These are phyloP conservation scores for Pteronotus mesoamericanus DNA, from an alignment of 2,797 vertebrate species.

Conservation along the genomic window DNA sequence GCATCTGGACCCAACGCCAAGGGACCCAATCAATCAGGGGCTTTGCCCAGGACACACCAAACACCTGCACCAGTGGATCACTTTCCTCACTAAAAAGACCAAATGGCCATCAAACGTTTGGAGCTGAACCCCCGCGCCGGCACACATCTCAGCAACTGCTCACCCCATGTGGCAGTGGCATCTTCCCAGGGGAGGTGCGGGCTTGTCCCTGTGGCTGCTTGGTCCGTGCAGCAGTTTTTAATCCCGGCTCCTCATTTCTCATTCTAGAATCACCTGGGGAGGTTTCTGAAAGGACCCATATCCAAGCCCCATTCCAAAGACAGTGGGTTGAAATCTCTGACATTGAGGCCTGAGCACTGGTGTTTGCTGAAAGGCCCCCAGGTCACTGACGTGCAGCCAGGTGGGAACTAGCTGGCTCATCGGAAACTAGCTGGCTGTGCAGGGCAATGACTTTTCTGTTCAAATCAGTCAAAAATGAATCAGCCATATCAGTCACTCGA, in stretches of 20 bases:
- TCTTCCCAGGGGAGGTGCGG: too few relatives aligned
- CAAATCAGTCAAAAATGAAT: neutral
- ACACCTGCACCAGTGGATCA: neutral
- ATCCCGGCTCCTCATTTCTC: neutral
- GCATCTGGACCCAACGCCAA: neutral
- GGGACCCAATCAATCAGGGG: neutral
- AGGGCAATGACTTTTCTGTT: neutral
- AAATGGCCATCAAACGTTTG: neutral
- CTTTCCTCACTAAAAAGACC: neutral
- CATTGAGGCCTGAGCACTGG: neutral
- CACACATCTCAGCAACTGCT: neutral
- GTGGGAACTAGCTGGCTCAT: neutral
- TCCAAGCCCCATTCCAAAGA: neutral
- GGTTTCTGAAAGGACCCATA: neutral
- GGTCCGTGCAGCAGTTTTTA: neutral
- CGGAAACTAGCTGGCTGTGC: too few relatives aligned
- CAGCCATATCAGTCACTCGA: neutral
- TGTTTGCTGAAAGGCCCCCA: fast-evolving
- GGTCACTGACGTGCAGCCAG: fast-evolving
- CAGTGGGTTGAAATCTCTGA: fast-evolving
- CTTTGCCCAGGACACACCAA: neutral
- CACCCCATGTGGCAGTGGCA: neutral
- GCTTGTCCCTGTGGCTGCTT: neutral
- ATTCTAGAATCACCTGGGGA: neutral
- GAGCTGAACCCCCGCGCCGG: neutral